Percentiles rank a stretch among this genome's conserved stretches.
phyloP scores from a whole-genome alignment of 2,797 vertebrate species.

The Rhabdomys pumilio region DNA sequence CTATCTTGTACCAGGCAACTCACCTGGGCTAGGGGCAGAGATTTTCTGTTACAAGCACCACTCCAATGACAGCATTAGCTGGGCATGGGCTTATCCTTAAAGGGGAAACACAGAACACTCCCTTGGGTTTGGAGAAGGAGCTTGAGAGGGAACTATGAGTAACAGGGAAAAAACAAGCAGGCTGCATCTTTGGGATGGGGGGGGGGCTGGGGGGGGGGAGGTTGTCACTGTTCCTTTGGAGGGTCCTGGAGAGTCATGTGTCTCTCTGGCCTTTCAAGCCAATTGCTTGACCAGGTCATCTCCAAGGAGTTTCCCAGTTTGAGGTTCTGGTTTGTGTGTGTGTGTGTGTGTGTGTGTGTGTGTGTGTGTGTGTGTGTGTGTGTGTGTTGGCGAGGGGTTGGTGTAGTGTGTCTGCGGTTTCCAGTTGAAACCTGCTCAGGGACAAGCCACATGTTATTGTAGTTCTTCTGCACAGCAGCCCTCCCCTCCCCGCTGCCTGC shows the following conservation, averaged over 20 bases:
- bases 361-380: background rate
- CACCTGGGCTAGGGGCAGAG: background rate
- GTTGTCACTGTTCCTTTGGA: accelerated
- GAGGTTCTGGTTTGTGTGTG: background rate
- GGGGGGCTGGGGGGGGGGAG: background rate
- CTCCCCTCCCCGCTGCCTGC: conserved; percentile 38
- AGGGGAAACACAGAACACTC: background rate
- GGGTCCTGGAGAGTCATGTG: accelerated
- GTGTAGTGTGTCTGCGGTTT: background rate
- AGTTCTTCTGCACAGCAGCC: background rate
- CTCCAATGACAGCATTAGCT: background rate
- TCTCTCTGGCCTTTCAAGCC: background rate
- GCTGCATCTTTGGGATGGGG: background rate
- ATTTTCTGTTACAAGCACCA: background rate
- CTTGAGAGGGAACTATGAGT: background rate
- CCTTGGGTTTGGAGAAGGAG: background rate
- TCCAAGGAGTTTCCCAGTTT: background rate
- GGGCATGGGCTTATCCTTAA: background rate
- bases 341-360: background rate
- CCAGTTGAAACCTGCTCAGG: background rate
- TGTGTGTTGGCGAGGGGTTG: background rate
- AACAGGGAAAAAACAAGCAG: background rate
- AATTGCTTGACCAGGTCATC: background rate
- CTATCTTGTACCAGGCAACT: background rate
- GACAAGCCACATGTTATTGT: background rate